A percentile compares a stretch with the other conserved stretches of the same genome.
phyloP scores from a whole-genome alignment of 2,888 invertebrate genomes.

The Steinernema scapterisci region DNA sequence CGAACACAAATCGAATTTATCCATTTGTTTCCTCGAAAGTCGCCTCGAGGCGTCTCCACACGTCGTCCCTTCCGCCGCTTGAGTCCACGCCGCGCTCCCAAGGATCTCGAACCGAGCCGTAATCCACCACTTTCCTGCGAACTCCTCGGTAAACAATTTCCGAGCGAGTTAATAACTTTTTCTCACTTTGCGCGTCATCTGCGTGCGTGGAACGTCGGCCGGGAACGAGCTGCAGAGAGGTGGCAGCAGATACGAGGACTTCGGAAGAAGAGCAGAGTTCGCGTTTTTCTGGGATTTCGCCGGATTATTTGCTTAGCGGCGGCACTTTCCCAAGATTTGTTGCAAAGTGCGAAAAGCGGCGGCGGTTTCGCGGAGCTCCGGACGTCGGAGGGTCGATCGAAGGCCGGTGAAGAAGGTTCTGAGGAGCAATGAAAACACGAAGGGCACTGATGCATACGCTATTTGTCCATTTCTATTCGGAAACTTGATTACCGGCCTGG shows the following conservation, averaged over 20 bases:
- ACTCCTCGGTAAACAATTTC: slow-evolving; percentile 27
- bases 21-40: slow-evolving; percentile 24
- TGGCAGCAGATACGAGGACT: background rate
- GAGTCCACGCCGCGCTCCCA: slow-evolving; percentile 8
- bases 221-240: too few relatives aligned
- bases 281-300: too few relatives aligned
- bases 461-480: slow-evolving; percentile 13
- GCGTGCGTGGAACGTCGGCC: background rate
- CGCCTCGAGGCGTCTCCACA: slow-evolving; percentile 22
- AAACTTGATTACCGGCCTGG: background rate
- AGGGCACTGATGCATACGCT: slow-evolving; percentile 17
- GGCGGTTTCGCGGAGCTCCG: background rate
- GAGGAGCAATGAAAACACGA: slow-evolving; percentile 10
- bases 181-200: background rate
- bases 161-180: slow-evolving; percentile 21
- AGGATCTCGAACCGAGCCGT: background rate
- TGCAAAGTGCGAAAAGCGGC: too few relatives aligned
- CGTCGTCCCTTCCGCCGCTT: slow-evolving; percentile 2
- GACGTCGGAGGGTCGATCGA: background rate
- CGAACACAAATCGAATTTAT: slow-evolving; percentile 6
- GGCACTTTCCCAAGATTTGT: background rate
- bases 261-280: background rate
- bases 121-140: background rate
- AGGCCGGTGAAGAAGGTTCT: background rate
- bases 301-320: background rate